Evolutionary conservation across 2,113 vertebrate species (phyloP).

Genomic region (Peromyscus maniculatus): DNA sequence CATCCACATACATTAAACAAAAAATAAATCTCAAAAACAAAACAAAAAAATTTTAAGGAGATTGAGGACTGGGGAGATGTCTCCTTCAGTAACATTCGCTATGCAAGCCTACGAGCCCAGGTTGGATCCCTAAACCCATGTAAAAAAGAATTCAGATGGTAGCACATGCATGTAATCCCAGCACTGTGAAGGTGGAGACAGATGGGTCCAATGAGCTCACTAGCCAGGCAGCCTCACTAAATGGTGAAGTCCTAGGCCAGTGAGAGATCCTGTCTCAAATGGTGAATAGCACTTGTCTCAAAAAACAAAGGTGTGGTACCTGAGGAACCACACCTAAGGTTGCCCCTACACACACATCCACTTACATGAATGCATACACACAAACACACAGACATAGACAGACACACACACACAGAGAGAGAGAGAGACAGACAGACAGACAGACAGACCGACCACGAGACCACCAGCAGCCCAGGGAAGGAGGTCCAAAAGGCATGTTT

Average conservation of each 20-base stretch:
- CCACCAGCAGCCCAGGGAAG: background rate
- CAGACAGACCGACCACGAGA: too few relatives aligned
- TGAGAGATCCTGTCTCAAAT: background rate
- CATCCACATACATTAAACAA: background rate
- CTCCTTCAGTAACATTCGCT: background rate
- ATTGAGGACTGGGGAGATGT: background rate
- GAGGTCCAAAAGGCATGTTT: background rate
- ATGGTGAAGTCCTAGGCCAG: background rate
- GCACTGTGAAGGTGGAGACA: background rate
- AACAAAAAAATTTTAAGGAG: too few relatives aligned
- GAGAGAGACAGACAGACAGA: too few relatives aligned
- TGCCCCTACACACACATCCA: background rate
- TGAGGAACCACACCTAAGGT: background rate
- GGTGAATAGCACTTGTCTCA: background rate
- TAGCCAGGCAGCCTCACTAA: background rate
- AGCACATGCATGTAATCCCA: background rate
- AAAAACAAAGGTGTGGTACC: background rate
- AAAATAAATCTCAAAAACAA: background rate
- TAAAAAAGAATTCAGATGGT: background rate
- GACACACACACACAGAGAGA: background rate
- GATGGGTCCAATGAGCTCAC: background rate
- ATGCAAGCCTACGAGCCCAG: background rate
- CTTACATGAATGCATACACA: too few relatives aligned
- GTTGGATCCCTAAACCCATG: background rate
- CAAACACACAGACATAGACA: background rate